Conservation (phyloP, 2,888 invertebrate genomes). For the Drosophila infuscata region DNA sequence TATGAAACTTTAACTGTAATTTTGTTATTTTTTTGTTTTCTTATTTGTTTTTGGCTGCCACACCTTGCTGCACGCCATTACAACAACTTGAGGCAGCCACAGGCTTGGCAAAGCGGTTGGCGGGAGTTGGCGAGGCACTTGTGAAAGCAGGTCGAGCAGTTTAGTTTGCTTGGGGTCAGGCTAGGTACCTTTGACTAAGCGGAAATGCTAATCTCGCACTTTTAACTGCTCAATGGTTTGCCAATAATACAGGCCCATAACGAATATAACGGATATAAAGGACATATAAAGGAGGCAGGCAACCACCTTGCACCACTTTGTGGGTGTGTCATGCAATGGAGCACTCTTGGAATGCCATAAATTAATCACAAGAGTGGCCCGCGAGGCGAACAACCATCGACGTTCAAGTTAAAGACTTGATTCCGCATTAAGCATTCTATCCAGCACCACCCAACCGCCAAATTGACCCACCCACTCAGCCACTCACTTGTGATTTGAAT, state of each 20-base stretch:
- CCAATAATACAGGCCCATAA: constrained; percentile 76
- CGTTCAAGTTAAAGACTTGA: constrained; percentile 49
- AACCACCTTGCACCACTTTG: not conserved
- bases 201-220: constrained; percentile 72
- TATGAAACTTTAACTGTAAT: not conserved
- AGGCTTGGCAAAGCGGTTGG: not conserved
- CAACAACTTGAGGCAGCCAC: constrained; percentile 40
- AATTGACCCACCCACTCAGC: not conserved
- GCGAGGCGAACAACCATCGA: constrained; percentile 45
- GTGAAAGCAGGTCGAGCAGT: constrained; percentile 30
- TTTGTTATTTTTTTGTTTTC: not conserved
- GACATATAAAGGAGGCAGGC: not conserved
- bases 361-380: constrained; percentile 80
- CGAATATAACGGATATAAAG: constrained; percentile 50
- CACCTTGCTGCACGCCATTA: constrained; percentile 34
- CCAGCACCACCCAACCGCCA: not conserved
- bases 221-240: constrained; percentile 74
- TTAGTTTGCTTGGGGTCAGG: constrained; percentile 32
- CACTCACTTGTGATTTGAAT: constrained; percentile 50
- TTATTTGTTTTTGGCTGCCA: constrained; percentile 24
- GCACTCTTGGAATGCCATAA: constrained; percentile 66
- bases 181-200: constrained; percentile 29
- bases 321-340: constrained; percentile 42
- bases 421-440: constrained; percentile 33
- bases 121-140: constrained; percentile 26